A percentile compares a stretch with the other conserved stretches of the same genome.
Evolutionary conservation across 2,797 vertebrate genomes (phyloP).

Genomic region (Enteromius treurensis): DNA sequence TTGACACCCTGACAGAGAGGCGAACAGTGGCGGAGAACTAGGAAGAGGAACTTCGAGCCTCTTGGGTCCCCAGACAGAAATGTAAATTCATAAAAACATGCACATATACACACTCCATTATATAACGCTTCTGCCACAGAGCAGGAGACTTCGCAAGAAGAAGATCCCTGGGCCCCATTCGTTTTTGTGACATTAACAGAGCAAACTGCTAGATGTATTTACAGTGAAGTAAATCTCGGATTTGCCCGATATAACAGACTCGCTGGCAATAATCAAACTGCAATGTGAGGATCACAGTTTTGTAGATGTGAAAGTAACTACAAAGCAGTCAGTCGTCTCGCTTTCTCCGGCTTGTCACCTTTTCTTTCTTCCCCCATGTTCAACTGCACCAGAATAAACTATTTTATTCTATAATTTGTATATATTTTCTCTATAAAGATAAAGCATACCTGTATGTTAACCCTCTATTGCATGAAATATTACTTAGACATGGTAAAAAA

Average conservation of each 20-base stretch:
- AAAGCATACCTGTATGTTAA: no score
- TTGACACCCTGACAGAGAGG: slow-evolving; percentile 72
- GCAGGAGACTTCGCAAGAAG: slow-evolving; percentile 22
- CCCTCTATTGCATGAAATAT: no score
- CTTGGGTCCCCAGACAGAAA: slow-evolving; percentile 50
- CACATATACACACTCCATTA: slow-evolving; percentile 35
- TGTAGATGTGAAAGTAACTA: slow-evolving; percentile 53
- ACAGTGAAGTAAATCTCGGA: slow-evolving; percentile 25
- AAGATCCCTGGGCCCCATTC: slow-evolving; percentile 21
- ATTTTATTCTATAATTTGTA: no score
- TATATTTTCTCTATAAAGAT: neutral
- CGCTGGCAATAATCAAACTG: neutral
- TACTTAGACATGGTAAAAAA: no score
- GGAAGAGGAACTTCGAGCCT: slow-evolving; percentile 53
- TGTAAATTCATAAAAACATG: slow-evolving; percentile 46
- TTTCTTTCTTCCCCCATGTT: slow-evolving; percentile 16
- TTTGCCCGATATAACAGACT: slow-evolving; percentile 44
- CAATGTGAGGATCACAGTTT: slow-evolving; percentile 48
- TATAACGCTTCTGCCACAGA: slow-evolving; percentile 14
- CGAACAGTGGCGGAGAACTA: slow-evolving; percentile 52
- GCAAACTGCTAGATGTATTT: slow-evolving; percentile 45
- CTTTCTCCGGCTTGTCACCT: slow-evolving; percentile 12
- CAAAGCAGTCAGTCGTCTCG: slow-evolving; percentile 25
- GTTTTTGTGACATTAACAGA: slow-evolving; percentile 46
- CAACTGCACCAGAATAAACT: neutral